Evolutionary conservation across 1,140 invertebrate species (phyloP), one percentile per base, ranked within the genome.

Genomic region (Drosophila arawakana): DNA sequence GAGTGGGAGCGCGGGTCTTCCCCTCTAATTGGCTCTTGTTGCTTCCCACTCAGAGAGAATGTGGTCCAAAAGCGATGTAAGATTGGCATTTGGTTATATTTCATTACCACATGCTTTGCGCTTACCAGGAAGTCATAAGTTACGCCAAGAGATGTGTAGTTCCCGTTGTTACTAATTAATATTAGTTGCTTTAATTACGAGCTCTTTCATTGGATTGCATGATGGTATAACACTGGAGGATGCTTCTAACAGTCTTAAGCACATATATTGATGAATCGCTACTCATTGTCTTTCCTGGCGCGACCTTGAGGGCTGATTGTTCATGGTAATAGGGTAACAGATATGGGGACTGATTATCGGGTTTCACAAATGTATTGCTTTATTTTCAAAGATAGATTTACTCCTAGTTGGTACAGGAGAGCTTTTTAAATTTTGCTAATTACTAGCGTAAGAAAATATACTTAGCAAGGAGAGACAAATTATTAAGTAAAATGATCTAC

Each of bases 131-230:
- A 73, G 60, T 76, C 15, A 44, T 41, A 52, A 39, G n/a, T n/a
- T 25, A 34, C 49, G 11, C 50, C 50, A 46, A 30, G 21, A 35
- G 46, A 25, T 71, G 55, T 60, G 37, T 10, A 21, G 44, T 18
- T 43, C 15, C 60, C 25, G 15, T 52, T 46, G 37, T 73, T 46
- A 47, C 76, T 86, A 86, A 86, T 86, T 86, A 83, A 80, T 86
- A 86, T 83, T 72, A 72, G 80, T 83, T 80, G 77, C 67, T 78
- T 69, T 73, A 83, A 77, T 86, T 80, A 88, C 70, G 67, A 54
- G 55, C 69, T 47, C 55, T 77, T 68, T 77, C 62, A 73, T 61
- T 55, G 49, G 30, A 9, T 54, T 11, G 2, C 11, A 7, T 52
- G 25, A n/a, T 18, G 30, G n/a, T 30, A 30, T 1, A 30, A 30